Evolutionary conservation across 2,888 invertebrate species (phyloP).

Genomic region (Mayetiola destructor): DNA sequence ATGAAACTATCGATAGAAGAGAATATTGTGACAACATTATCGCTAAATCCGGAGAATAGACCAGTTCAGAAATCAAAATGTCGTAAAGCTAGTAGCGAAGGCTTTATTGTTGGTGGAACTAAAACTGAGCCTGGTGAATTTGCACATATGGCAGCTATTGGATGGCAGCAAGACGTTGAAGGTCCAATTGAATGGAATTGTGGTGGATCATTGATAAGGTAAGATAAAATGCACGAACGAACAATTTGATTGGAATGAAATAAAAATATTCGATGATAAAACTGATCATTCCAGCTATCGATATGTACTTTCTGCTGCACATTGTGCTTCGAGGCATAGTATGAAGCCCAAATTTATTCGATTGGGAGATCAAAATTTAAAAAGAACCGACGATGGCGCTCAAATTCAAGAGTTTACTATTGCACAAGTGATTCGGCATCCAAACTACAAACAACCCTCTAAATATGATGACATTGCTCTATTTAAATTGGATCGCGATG

Average conservation of each 20-base stretch:
- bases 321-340: conserved; percentile 26
- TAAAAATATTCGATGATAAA: not conserved
- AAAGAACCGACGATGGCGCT: conserved; percentile 28
- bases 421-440: conserved; percentile 36
- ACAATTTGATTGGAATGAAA: not conserved
- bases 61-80: conserved; percentile 1
- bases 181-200: conserved; percentile 29
- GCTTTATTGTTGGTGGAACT: conserved; percentile 27
- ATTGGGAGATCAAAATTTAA: conserved; percentile 38
- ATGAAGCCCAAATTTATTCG: conserved; percentile 38
- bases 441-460: conserved; percentile 36
- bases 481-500: conserved; percentile 32
- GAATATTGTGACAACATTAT: not conserved
- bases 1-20: conserved; percentile 11
- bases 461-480: conserved; percentile 48
- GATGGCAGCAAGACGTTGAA: conserved; percentile 26
- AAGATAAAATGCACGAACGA: not conserved
- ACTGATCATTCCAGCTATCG: not conserved
- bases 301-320: conserved; percentile 18
- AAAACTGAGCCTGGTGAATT: conserved; percentile 30
- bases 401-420: conserved; percentile 35
- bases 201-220: conserved; percentile 37
- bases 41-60: not conserved
- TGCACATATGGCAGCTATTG: conserved; percentile 33
- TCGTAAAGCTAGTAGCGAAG: not conserved